phyloP scores from a whole-genome alignment of 2,113 vertebrate genomes.

The Passer montanus region DNA sequence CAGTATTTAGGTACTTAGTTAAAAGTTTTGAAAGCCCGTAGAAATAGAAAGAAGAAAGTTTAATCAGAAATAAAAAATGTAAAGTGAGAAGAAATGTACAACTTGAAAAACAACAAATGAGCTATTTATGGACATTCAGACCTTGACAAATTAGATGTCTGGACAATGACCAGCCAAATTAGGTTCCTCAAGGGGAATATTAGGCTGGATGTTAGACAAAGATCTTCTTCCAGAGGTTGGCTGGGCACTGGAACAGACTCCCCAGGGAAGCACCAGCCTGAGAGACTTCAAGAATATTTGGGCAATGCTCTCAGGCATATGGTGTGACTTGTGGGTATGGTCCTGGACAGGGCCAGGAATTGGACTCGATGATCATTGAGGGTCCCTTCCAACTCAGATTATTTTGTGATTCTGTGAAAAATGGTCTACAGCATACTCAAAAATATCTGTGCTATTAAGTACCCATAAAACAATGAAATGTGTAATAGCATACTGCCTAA shows the following conservation, averaged over 20 bases:
- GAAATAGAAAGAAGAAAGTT: background rate
- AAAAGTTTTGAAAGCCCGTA: background rate
- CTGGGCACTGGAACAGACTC: background rate
- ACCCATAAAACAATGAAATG: background rate
- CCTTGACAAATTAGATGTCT: background rate
- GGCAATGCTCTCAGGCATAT: background rate
- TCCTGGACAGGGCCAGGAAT: background rate
- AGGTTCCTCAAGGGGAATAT: background rate
- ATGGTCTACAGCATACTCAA: background rate
- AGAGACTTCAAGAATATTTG: background rate
- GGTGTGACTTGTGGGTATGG: background rate
- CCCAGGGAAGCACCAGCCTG: background rate
- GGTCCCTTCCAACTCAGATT: background rate
- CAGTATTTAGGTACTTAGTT: background rate
- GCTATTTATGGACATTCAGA: background rate
- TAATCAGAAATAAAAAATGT: background rate
- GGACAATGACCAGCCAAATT: background rate
- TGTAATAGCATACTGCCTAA: background rate
- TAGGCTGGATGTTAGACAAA: background rate
- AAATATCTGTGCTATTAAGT: background rate
- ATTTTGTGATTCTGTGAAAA: background rate
- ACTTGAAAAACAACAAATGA: background rate
- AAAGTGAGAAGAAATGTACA: background rate
- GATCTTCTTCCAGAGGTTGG: fast-evolving
- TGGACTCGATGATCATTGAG: fast-evolving